Evolutionary conservation across 1,140 invertebrate species (phyloP), one percentile per base, ranked within the genome.

Genomic region (Planococcus citri): DNA sequence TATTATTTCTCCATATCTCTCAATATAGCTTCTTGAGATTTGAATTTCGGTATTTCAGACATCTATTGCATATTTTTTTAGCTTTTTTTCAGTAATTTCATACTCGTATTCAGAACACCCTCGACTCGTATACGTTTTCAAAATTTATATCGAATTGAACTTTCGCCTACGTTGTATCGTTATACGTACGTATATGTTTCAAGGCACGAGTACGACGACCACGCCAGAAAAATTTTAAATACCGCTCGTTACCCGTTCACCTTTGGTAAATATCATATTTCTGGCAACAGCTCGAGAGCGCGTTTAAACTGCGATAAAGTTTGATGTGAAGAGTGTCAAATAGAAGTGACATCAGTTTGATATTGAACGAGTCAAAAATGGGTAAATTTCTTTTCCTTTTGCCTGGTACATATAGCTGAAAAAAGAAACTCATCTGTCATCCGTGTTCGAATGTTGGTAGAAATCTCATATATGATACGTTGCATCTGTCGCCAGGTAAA

Each of bases 401-500:
- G 25, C 25, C n/a, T n/a, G n/a, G 22, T 24, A 64, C 17, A n/a
- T 20, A n/a, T 17, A 64, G 21, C n/a, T n/a, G 60, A 64, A 64
- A 64, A 64, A 64, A 64, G 60, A 64, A 64, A 64, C 60, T 71
- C 71, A 71, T 71, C 71, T 64, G 71, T 71, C 71, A 71, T 71
- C 60, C 71, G 60, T 69, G 67, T 64, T 64, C 60, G 60, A 64
- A 10, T 64, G 60, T 25, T 64, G 25, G 60, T 27, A 25, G 60
- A 71, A 71, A 71, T 71, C 71, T 69, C 71, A 67, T 71, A 71
- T 71, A 61, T 69, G 20, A 17, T 21, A 22, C 61, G 61, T 68
- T 33, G 68, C 71, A 71, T 71, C 25, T 71, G 71, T 71, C 71
- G 71, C 71, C 71, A 71, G 71, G 71, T 71, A 71, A 71, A 71